A percentile compares a stretch with the other conserved stretches of the same genome.
phyloP scores from a whole-genome alignment of 2,888 invertebrate genomes.

The Eledona agricola region DNA sequence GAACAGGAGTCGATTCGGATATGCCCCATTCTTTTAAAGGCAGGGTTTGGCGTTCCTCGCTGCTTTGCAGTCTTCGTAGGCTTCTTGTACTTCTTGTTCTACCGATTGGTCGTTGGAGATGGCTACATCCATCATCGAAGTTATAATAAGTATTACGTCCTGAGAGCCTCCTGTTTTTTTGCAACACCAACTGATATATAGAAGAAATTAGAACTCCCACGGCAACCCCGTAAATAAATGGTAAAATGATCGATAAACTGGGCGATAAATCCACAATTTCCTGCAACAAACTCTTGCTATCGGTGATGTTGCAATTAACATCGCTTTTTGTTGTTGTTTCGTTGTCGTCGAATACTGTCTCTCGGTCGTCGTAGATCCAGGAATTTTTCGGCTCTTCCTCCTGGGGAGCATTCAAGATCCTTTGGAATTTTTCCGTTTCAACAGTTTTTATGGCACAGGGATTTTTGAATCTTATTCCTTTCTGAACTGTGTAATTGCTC shows the following conservation, averaged over 20 bases:
- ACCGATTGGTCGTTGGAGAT: slow-evolving; percentile 11
- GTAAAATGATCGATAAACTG: slow-evolving; percentile 31
- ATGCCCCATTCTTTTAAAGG: slow-evolving; percentile 25
- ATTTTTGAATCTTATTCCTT: slow-evolving; percentile 63
- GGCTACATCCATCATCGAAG: slow-evolving; percentile 16
- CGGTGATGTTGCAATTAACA: slow-evolving; percentile 31
- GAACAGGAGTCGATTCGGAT: slow-evolving; percentile 30
- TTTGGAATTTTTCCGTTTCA: slow-evolving; percentile 65
- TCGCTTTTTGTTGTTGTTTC: slow-evolving; percentile 42
- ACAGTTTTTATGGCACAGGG: slow-evolving; percentile 44
- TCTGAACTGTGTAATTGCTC: slow-evolving; percentile 62
- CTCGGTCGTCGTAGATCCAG: slow-evolving; percentile 61
- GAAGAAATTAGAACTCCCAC: slow-evolving; percentile 33
- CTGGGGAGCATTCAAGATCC: slow-evolving; percentile 65
- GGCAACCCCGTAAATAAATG: slow-evolving; percentile 35
- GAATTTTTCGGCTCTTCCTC: slow-evolving; percentile 47
- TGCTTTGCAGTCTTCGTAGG: slow-evolving; percentile 1
- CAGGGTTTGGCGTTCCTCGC: slow-evolving; percentile 21
- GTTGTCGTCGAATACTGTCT: slow-evolving; percentile 36
- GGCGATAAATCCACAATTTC: slow-evolving; percentile 44
- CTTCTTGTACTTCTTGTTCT: slow-evolving; percentile 1
- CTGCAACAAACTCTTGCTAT: slow-evolving; percentile 32
- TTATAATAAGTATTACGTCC: slow-evolving; percentile 12
- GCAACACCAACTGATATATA: slow-evolving; percentile 1
- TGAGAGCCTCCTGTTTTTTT: slow-evolving; percentile 11